Evolutionary conservation across 1,140 invertebrate genomes (phyloP), one percentile per base, ranked within the genome.

Genomic region (Lepidurus apus): DNA sequence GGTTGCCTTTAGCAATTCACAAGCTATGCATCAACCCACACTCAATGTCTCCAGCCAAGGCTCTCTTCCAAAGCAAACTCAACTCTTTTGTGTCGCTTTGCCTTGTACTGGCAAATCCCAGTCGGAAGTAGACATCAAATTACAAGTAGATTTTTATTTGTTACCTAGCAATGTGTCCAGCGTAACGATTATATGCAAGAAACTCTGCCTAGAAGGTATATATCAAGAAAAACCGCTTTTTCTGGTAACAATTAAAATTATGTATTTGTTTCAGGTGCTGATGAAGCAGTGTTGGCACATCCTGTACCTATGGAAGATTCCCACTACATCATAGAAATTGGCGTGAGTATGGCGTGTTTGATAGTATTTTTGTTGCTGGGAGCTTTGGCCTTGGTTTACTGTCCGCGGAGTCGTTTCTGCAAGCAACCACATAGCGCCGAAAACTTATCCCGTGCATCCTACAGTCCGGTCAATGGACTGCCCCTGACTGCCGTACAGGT

Each of bases 21-120:
- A 74, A 79, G 34, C 78, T 21, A 85, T 97, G 84, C 89, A 88
- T 42, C 88, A 89, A 34, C 93, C 95, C 1, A 87, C 88, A 11
- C 86, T 96, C 43, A 96, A 96, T 86, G 94, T 98, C 74, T 91
- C 92, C 7, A 88, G 88, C 77, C 87, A 88, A 17, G 95, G 95
- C 0, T 88, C 89, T 74, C 92, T 97, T 44, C 95, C 95, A 0
- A 90, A 89, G 0, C 87, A 89, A 53, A 87, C 89, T 53, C 89
- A 94, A 87, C 95, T 93, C 24, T 97, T 96, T 89, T 89, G 89
- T 43, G 86, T 97, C 43, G 87, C 88, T 21, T 86, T 97, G 74
- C 92, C 91, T 73, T 97, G 96, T 84, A 92, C 91, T 8, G 93
- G 93, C 0, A 85, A 88, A 1, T 87, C 91, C 79, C 91, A 91